A percentile compares a stretch with the other conserved stretches of the same genome.
phyloP scores from a whole-genome alignment of 2,797 vertebrate species.

The Onychomys arenicola region DNA sequence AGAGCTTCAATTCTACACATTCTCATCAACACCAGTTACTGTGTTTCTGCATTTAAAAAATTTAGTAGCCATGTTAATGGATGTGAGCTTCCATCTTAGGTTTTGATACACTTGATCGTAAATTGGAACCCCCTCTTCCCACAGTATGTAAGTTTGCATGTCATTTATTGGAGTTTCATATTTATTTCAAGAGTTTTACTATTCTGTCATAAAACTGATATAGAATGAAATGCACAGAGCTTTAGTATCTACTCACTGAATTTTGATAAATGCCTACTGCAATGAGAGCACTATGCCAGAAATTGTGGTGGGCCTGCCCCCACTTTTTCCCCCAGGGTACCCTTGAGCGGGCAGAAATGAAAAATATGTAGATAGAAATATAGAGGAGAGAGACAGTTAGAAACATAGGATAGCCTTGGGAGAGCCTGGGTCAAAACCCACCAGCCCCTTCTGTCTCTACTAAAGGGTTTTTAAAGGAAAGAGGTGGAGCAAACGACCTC shows the following conservation, averaged over 20 bases:
- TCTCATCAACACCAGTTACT: neutral
- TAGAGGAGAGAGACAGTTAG: too few relatives aligned
- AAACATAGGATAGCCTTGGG: too few relatives aligned
- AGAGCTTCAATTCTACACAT: neutral
- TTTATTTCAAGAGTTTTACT: neutral
- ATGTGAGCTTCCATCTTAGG: neutral
- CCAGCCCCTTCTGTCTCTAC: too few relatives aligned
- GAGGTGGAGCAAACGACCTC: too few relatives aligned
- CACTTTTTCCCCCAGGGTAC: too few relatives aligned
- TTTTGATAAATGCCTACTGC: constrained; percentile 4
- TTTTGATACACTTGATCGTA: constrained; percentile 19
- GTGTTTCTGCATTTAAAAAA: neutral
- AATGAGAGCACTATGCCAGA: neutral
- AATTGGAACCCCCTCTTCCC: neutral
- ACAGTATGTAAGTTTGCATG: neutral
- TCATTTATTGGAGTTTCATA: neutral
- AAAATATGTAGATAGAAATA: too few relatives aligned
- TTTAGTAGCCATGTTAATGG: neutral
- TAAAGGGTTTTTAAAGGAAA: too few relatives aligned
- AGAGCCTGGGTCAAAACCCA: too few relatives aligned
- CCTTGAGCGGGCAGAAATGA: too few relatives aligned
- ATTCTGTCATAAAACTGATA: neutral
- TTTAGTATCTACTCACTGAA: neutral
- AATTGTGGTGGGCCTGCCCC: neutral
- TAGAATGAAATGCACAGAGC: neutral